phyloP scores from a whole-genome alignment of 2,113 vertebrate genomes.

The Drymodes brunneopygia region DNA sequence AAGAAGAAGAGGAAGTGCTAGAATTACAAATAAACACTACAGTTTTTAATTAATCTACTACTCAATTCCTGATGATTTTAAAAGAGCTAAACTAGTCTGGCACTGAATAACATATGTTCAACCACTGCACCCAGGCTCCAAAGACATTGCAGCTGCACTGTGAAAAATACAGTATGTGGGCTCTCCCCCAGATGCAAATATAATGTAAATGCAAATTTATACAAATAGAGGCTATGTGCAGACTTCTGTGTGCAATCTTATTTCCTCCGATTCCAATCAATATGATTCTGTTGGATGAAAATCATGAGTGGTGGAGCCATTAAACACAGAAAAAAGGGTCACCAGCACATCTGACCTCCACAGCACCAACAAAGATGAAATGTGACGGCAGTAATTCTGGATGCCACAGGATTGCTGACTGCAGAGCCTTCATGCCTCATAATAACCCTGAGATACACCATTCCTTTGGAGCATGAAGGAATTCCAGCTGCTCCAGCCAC shows the following conservation, averaged over 20 bases:
- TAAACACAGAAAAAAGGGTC: not conserved
- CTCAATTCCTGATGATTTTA: not conserved
- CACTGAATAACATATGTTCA: not conserved
- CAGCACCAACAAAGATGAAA: not conserved
- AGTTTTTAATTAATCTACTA: not conserved
- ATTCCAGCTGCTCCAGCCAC: not conserved
- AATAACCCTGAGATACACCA: not conserved
- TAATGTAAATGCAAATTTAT: conserved; percentile 3
- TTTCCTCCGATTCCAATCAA: not conserved
- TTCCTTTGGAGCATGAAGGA: not conserved
- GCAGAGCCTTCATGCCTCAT: not conserved
- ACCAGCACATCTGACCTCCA: not conserved
- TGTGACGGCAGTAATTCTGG: not conserved
- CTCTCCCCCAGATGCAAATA: conserved; percentile 16
- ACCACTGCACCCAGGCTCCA: not conserved
- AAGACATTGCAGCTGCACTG: conserved; percentile 11
- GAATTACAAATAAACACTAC: not conserved
- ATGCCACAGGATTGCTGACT: not conserved
- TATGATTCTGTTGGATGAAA: conserved; percentile 18
- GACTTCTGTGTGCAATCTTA: not conserved
- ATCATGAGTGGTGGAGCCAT: not conserved
- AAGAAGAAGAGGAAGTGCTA: conserved; percentile 23
- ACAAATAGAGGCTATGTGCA: not conserved
- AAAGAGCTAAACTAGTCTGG: not conserved
- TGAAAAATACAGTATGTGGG: not conserved